A percentile compares a stretch with the other conserved stretches of the same genome.
Evolutionary conservation across 2,797 vertebrate genomes (phyloP).

Genomic region (Enteromius unitaeniatus): DNA sequence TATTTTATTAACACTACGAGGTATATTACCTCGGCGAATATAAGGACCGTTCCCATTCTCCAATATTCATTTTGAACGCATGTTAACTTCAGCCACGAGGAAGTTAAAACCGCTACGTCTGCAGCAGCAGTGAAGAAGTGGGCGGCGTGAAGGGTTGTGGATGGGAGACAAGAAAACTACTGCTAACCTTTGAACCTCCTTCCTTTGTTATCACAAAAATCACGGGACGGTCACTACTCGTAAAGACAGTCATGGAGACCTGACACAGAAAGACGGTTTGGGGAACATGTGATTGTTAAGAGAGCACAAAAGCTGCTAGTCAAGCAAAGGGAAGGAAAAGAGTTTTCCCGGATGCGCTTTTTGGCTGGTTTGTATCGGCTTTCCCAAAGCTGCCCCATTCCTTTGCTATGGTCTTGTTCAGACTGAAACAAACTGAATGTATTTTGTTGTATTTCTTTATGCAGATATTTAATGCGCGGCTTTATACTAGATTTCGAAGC

Average conservation of each 20-base stretch:
- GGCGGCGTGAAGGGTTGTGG: slow-evolving; percentile 64
- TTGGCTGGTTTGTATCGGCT: slow-evolving; percentile 38
- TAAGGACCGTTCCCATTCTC: not conserved
- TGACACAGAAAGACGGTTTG: not conserved
- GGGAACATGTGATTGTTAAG: slow-evolving; percentile 19
- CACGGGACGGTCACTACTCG: slow-evolving; percentile 73
- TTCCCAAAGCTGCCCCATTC: slow-evolving; percentile 23
- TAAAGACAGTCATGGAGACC: slow-evolving; percentile 32
- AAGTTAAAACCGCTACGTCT: slow-evolving; percentile 75
- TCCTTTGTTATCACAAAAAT: slow-evolving; percentile 68
- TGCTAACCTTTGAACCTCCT: slow-evolving; percentile 80
- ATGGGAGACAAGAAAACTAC: slow-evolving; percentile 58
- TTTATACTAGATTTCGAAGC: not conserved
- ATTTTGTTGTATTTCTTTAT: not conserved
- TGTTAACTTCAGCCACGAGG: slow-evolving; percentile 64
- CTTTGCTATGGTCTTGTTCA: not conserved
- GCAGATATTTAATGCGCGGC: not conserved
- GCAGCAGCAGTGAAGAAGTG: slow-evolving; percentile 63
- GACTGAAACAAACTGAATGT: not conserved
- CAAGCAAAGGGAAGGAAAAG: not conserved
- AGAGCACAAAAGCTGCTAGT: slow-evolving; percentile 14
- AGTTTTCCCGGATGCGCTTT: slow-evolving; percentile 31
- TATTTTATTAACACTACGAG: not conserved
- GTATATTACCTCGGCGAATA: not conserved
- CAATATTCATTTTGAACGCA: not conserved